Conservation (phyloP, 1,140 invertebrate species). For the Schlechtendalia chinensis region DNA sequence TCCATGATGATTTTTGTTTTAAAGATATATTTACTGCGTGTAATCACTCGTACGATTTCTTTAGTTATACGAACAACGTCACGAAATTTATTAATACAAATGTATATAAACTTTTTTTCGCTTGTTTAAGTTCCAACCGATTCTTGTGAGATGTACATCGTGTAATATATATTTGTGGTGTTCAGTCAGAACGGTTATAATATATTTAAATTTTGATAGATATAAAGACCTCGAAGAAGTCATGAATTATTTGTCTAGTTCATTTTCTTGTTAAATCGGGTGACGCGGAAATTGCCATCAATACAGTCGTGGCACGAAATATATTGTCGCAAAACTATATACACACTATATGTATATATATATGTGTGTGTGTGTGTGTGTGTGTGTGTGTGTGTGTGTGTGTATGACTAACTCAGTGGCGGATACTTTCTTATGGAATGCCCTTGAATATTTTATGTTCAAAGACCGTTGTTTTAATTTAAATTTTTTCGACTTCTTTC, state of each 20-base stretch:
- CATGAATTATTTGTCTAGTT: neutral
- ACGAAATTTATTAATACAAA: no score
- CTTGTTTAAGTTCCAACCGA: no score
- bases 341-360: neutral
- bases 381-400: no score
- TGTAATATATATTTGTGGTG: no score
- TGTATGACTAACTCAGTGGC: neutral
- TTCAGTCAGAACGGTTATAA: no score
- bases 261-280: neutral
- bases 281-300: neutral
- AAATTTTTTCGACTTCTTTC: neutral
- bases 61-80: no score
- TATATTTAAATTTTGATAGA: neutral
- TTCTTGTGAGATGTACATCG: no score
- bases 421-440: neutral
- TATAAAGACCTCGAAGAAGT: neutral
- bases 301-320: conserved; percentile 13
- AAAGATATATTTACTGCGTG: no score
- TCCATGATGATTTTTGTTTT: no score
- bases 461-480: neutral
- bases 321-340: neutral
- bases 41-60: no score
- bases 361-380: no score
- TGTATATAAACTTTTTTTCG: no score
- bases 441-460: neutral